These are phyloP conservation scores for Lycaon pictus DNA, from an alignment of 2,113 vertebrate genomes.

Conservation along the genomic window DNA sequence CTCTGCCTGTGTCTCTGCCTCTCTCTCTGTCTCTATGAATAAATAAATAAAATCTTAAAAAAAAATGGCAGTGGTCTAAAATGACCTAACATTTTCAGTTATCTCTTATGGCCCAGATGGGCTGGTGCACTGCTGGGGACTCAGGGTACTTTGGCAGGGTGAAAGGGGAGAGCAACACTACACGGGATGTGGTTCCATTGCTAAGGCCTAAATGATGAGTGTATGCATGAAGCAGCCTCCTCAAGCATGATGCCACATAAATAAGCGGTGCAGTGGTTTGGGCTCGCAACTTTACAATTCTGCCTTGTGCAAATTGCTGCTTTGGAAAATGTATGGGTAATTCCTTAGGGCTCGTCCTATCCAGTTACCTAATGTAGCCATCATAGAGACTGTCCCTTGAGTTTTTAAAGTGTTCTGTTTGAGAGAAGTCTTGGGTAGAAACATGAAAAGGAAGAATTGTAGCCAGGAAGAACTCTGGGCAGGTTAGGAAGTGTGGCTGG, in stretches of 20 bases:
- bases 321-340: background rate
- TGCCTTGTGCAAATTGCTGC: background rate
- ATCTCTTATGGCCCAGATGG: background rate
- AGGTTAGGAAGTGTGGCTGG: background rate
- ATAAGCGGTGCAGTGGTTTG: background rate
- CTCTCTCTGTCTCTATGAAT: no score
- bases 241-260: background rate
- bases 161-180: background rate
- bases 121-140: background rate
- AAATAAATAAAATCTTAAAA: no score
- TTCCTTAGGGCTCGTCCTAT: background rate
- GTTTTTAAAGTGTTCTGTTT: background rate
- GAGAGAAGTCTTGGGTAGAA: background rate
- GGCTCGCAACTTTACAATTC: background rate
- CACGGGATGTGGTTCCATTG: background rate
- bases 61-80: background rate
- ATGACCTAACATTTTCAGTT: background rate
- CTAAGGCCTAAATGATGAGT: background rate
- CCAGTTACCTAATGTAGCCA: background rate
- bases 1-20: no score
- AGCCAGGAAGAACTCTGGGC: background rate
- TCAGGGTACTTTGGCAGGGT: background rate
- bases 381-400: background rate
- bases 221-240: fast-evolving
- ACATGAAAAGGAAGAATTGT: background rate